Evolutionary conservation across 2,888 invertebrate species (phyloP).

Genomic region (Lepidochrysops patricia): DNA sequence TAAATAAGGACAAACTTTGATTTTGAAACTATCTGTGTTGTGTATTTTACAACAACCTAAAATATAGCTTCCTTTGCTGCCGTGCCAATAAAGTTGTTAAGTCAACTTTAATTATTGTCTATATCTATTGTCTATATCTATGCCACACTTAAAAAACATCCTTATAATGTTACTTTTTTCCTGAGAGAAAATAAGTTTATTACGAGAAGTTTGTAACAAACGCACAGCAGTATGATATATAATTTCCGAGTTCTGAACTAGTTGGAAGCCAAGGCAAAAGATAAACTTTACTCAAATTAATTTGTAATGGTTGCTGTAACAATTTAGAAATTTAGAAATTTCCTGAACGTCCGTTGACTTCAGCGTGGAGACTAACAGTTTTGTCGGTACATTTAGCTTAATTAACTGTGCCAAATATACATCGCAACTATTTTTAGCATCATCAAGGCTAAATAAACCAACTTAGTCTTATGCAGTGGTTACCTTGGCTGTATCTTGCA

Average conservation of each 20-base stretch:
- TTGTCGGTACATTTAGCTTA: not conserved
- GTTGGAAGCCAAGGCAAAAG: constrained; percentile 1
- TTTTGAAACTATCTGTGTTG: too few species aligned
- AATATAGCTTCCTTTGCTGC: too few species aligned
- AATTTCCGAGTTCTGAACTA: not conserved
- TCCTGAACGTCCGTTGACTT: not conserved
- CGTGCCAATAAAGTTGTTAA: not conserved
- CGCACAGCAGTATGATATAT: not conserved
- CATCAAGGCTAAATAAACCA: too few species aligned
- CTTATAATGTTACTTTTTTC: not conserved
- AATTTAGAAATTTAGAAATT: not conserved
- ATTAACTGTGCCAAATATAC: too few species aligned
- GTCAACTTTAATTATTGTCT: too few species aligned
- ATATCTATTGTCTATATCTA: too few species aligned
- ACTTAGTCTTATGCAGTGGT: too few species aligned
- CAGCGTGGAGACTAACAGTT: not conserved
- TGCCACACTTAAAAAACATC: not conserved
- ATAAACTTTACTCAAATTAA: constrained; percentile 5
- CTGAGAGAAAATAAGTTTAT: not conserved
- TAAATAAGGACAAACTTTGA: too few species aligned
- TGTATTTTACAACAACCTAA: too few species aligned
- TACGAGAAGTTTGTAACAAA: not conserved
- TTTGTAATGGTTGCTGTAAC: not conserved
- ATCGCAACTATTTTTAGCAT: too few species aligned
- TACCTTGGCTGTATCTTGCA: too few species aligned